Conservation (phyloP, 2,888 invertebrate species). For the Sipha maydis region DNA sequence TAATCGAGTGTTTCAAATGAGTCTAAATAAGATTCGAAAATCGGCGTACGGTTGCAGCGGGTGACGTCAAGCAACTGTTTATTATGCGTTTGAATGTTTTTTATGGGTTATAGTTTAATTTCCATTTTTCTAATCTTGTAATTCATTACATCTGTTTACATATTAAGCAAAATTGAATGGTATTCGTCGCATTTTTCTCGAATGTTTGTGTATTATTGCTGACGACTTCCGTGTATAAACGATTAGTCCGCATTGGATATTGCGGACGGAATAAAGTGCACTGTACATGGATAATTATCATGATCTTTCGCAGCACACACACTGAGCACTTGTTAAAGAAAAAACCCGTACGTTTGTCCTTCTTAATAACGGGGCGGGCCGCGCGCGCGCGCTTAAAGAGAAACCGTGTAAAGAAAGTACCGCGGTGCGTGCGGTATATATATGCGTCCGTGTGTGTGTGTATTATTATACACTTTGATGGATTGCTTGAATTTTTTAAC, state of each 20-base stretch:
- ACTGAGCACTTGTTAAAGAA: not conserved
- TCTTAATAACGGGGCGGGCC: not conserved
- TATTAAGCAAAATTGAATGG: no score
- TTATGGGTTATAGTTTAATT: not conserved
- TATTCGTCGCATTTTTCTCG: no score
- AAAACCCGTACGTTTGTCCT: constrained; percentile 2
- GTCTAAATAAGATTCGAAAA: no score
- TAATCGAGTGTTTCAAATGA: not conserved
- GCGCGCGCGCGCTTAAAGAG: constrained; percentile 9
- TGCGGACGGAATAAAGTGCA: not conserved
- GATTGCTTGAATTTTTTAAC: constrained; percentile 1
- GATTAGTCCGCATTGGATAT: not conserved
- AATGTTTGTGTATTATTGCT: not conserved
- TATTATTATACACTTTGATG: not conserved
- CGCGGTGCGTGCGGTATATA: no score
- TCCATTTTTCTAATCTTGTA: not conserved
- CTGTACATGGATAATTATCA: not conserved
- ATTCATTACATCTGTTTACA: no score
- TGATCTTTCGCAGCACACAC: not conserved
- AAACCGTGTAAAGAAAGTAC: constrained; percentile 43
- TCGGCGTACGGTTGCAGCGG: no score
- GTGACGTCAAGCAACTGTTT: not conserved
- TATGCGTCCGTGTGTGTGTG: no score
- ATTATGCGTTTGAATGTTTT: not conserved
- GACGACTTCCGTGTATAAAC: not conserved